Base-by-base conservation (phyloP, 2,797 vertebrate species). In the Heliangelus exortis region DNA sequence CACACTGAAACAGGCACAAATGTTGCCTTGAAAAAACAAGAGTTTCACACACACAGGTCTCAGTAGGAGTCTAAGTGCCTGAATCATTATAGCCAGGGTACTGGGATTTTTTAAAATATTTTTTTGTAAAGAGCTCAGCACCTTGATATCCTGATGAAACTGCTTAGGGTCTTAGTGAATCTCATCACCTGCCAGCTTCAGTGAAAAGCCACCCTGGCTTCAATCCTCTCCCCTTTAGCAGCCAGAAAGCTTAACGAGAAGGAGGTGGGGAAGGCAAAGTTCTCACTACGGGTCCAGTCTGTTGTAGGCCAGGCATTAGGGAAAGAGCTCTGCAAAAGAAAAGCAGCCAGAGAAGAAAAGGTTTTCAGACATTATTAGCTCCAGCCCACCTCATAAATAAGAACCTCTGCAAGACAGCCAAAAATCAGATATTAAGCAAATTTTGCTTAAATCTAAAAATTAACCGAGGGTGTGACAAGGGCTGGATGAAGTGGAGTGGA, bases 1-100 rank as follows among this genome's bases (percentile, higher is more conserved):
- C 63, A 45, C 41, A 31, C 18, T 31, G 39, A 59, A 34, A 65
- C 4, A 6, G 36, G 19, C 25, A 45, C 14, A 25, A 91, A 61
- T 4, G 2, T 3, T 26, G 7, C 54, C n/a, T 21, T 36, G 50
- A 31, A 85, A 75, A 75, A 77, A 28, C 10, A 41, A 69, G 29
- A 3, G 48, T 75, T 58, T 41, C 9, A 0, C 31, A 6, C 9
- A 5, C 2, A 1, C 2, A 3, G 15, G 4, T 41, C 80, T 73
- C 33, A 2, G 34, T 39, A 77, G 61, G 57, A 43, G 25, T 79
- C 72, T 5, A 41, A 7, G 22, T 36, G 22, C 25, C 82, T 80
- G 65, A n/a, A 66, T 74, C 9, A 5, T 48, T 66, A 71, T 48
- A 73, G 25, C 28, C 4, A 22, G 0, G 0, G 21, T 10, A 48